Base-by-base conservation (phyloP, 2,888 invertebrate genomes). In the Orgyia antiqua region DNA sequence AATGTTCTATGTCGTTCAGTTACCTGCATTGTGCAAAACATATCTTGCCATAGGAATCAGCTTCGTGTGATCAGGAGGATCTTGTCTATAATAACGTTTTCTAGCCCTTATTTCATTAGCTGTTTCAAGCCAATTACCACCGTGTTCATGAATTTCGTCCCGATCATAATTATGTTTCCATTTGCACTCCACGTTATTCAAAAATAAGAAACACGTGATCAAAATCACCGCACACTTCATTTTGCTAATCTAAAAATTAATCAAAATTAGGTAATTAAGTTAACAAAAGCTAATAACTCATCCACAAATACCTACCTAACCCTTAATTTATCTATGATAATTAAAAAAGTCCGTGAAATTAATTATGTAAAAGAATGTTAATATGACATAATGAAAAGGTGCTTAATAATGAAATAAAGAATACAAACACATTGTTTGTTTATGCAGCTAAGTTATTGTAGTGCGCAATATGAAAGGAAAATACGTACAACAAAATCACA, bases 1-100 rank as follows among this genome's bases (percentile, higher is more conserved):
- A 4, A 15, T 15, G 15, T 15, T 15, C 6, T 15, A 15, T 15
- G 15, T 4, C 15, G 6, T 15, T 4, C 15, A 15, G 6, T 15
- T 86, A 93, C 93, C 89, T 58, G 90, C 87, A 56, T 90, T 89
- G 63, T 92, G 92, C 30, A 93, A 88, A 25, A 93, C 89, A 56
- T 90, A 93, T 83, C 93, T 83, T 5, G 92, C 93, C 90, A 92
- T 91, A 33, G 89, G 74, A 4, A 92, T 90, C 9, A 88, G 68
- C 49, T 92, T 74, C 15, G 83, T 82, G 36, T 89, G 88, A 27
- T 90, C 89, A 3, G 92, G 92, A 4, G 90, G 91, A 33, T 67
- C 76, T 6, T 45, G 36, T 1, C 39, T 35, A 24, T 32, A 21
- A 27, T 36, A 9, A 2, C 49, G 27, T 13, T 37, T 47, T 5